Base-by-base conservation (phyloP, 2,888 invertebrate species). In the Eucera pruinosa region DNA sequence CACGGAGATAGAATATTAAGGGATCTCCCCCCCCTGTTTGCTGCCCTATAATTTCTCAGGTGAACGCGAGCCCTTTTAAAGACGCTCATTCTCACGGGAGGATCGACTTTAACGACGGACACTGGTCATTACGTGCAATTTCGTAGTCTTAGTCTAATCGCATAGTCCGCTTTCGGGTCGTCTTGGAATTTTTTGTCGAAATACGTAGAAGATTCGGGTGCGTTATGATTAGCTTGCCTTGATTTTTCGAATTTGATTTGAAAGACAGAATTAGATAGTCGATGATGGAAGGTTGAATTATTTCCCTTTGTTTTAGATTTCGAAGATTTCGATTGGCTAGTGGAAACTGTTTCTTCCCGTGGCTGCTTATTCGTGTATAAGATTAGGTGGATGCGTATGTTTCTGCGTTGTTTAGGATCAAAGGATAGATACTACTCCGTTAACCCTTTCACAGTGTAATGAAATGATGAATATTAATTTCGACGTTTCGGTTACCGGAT, bases 1-100 rank as follows among this genome's bases (percentile, higher is more conserved):
- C 65, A 57, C 79, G 81, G 48, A 83, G 86, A 85, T 85, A 84
- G 84, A 86, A 85, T 85, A 85, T 85, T 86, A 85, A 85, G 73
- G 75, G 71, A 60, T 57, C 48, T 64, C 50, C 13, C 65, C 48
- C 66, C 50, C 13, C 65, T 20, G 54, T n/a, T 36, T 47, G 66
- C 50, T 61, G 68, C 78, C 85, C 80, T 83, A 61, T 85, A 85
- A 85, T 85, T 83, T 85, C 61, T 50, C 5, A 5, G 27, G 41
- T 7, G 73, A 84, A 73, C 72, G 74, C 69, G 50, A 69, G 48
- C 64, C 39, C 70, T 27, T 68, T 72, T 65, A 69, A 72, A 55
- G 67, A 70, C 47, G 52, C 65, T 64, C 82, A 78, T 83, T 80
- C 84, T 84, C 83, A 70, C 84, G 84, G 45, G 33, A 48, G 71